A percentile compares a stretch with the other conserved stretches of the same genome.
These are phyloP conservation scores for Rhyacophila evoluta DNA, from an alignment of 2,888 invertebrate species.

Conservation along the genomic window DNA sequence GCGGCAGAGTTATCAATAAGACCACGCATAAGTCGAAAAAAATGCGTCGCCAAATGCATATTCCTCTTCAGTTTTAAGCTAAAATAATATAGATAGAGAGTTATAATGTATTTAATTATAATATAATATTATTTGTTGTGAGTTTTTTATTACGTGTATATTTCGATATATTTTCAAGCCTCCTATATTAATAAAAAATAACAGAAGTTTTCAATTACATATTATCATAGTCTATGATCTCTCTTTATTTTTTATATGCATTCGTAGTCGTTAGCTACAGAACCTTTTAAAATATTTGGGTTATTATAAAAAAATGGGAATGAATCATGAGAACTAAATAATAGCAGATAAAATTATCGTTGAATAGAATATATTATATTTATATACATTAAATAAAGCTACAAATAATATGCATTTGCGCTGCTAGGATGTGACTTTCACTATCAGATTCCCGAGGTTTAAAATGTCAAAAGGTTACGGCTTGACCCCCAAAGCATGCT, in stretches of 20 bases:
- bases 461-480: conserved; percentile 50
- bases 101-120: too few relatives aligned
- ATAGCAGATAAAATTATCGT: neutral
- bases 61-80: too few relatives aligned
- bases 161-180: neutral
- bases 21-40: too few relatives aligned
- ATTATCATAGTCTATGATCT: too few relatives aligned
- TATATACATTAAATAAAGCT: neutral
- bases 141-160: neutral
- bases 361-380: neutral
- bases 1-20: too few relatives aligned
- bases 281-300: neutral
- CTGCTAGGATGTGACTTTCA: conserved; percentile 46
- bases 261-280: too few relatives aligned
- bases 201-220: too few relatives aligned
- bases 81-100: too few relatives aligned
- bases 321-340: neutral
- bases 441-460: conserved; percentile 39
- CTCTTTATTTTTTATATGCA: too few relatives aligned
- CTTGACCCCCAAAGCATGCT: conserved; percentile 42
- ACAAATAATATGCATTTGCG: conserved; percentile 20
- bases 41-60: too few relatives aligned
- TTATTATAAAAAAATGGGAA: neutral
- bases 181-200: too few relatives aligned
- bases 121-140: too few relatives aligned